These are phyloP conservation scores for Caenorhabditis japonica DNA, from an alignment of 2,888 invertebrate species.

Conservation along the genomic window DNA sequence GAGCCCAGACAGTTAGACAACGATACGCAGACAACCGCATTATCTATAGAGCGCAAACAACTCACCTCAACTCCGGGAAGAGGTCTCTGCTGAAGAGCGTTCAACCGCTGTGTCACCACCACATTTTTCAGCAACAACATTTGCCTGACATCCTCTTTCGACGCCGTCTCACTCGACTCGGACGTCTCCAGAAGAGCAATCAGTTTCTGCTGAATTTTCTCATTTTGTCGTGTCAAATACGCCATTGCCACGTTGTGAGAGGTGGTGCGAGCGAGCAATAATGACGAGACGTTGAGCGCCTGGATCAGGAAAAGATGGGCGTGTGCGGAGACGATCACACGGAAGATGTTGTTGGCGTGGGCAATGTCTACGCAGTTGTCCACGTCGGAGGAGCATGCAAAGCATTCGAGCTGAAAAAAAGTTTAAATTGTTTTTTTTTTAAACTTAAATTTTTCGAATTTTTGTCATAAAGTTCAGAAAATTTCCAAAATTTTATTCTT, in stretches of 20 bases:
- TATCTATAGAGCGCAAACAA: too few species aligned
- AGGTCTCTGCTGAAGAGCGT: constrained; percentile 41
- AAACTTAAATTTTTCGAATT: too few species aligned
- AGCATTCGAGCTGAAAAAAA: constrained; percentile 51
- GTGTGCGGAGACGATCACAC: constrained; percentile 39
- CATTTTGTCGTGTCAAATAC: constrained; percentile 56
- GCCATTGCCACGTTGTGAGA: constrained; percentile 52
- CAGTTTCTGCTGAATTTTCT: constrained; percentile 58
- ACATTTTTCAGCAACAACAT: constrained; percentile 49
- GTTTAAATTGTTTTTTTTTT: too few species aligned
- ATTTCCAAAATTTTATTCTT: too few species aligned
- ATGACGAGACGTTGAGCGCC: constrained; percentile 58
- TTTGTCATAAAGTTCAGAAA: too few species aligned
- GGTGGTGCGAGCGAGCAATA: constrained; percentile 60
- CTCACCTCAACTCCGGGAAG: constrained; percentile 51
- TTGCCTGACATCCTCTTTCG: constrained; percentile 41
- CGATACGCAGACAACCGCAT: too few species aligned
- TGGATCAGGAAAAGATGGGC: constrained; percentile 53
- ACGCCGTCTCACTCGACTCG: constrained; percentile 32
- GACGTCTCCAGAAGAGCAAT: constrained; percentile 41
- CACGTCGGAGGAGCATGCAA: constrained; percentile 36
- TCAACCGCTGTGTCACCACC: constrained; percentile 43
- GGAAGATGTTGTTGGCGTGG: constrained; percentile 53
- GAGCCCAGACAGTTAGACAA: too few species aligned
- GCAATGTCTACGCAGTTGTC: constrained; percentile 49